phyloP scores from a whole-genome alignment of 2,797 vertebrate genomes.

The Falco rusticolus region DNA sequence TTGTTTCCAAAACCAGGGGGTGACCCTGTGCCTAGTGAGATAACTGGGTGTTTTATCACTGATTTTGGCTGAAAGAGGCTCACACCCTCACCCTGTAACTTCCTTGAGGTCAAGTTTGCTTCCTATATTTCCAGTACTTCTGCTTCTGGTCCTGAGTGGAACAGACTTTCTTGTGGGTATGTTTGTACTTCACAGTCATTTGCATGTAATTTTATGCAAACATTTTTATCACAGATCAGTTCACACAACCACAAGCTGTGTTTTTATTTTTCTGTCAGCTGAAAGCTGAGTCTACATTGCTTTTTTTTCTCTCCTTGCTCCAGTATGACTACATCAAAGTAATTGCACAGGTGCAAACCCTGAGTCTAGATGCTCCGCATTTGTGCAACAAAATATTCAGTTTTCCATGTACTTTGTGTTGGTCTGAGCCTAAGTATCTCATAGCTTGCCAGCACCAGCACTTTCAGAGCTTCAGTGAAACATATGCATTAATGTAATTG shows the following conservation, averaged over 20 bases:
- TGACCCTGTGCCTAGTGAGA: background rate
- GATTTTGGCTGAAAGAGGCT: background rate
- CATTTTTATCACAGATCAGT: conserved; percentile 70
- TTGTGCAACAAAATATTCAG: conserved; percentile 16
- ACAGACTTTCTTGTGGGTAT: conserved; percentile 61
- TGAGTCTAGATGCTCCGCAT: background rate
- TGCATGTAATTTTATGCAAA: conserved; percentile 69
- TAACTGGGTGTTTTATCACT: background rate
- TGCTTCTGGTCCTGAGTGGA: conserved; percentile 55
- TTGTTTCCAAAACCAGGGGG: background rate
- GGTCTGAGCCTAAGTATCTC: background rate
- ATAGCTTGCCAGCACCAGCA: background rate
- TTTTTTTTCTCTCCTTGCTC: background rate
- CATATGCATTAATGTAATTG: background rate
- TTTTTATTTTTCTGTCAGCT: conserved; percentile 67
- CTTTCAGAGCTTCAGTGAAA: background rate
- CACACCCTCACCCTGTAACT: background rate
- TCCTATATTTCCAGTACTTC: conserved; percentile 58
- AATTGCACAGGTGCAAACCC: conserved; percentile 52
- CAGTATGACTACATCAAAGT: conserved; percentile 39
- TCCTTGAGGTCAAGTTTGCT: conserved; percentile 25
- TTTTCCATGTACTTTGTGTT: background rate
- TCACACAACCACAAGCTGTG: conserved; percentile 66
- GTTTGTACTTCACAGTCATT: conserved; percentile 63
- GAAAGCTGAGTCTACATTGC: conserved; percentile 30